Conservation (phyloP, 2,888 invertebrate genomes). For the Kryphioiulus occultus region DNA sequence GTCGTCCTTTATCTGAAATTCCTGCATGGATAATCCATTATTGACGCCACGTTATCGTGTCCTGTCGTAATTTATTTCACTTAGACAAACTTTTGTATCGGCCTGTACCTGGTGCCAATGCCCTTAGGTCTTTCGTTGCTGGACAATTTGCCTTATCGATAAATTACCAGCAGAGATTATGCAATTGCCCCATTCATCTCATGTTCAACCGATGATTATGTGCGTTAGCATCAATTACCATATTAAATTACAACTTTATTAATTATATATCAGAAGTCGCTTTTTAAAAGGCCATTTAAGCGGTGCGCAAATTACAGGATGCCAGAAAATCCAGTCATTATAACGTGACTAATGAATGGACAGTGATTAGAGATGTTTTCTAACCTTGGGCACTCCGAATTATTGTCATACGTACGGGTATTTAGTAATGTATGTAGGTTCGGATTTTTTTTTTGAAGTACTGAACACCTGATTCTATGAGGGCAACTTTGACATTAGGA, state of each 20-base stretch:
- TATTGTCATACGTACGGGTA: too few relatives aligned
- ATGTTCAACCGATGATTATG: not conserved
- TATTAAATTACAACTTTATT: not conserved
- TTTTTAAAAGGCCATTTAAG: not conserved
- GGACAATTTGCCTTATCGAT: not conserved
- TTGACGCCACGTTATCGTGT: not conserved
- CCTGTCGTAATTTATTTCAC: not conserved
- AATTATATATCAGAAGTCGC: not conserved
- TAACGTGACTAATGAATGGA: not conserved
- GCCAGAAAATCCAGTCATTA: not conserved
- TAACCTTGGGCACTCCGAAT: not conserved
- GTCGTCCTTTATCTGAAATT: not conserved
- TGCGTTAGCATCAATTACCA: not conserved
- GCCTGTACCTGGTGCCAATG: not conserved
- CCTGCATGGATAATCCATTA: not conserved
- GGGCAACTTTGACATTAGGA: too few relatives aligned
- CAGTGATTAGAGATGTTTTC: not conserved
- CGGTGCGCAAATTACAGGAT: not conserved
- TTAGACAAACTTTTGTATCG: not conserved
- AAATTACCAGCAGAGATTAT: not conserved
- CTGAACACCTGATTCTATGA: too few relatives aligned
- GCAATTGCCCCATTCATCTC: not conserved
- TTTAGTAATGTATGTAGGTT: too few relatives aligned
- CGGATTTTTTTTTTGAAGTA: too few relatives aligned
- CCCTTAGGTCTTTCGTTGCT: not conserved